Percentiles rank a stretch among this genome's conserved stretches.
Evolutionary conservation across 2,113 vertebrate genomes (phyloP).

Genomic region (Tauraco erythrolophus): DNA sequence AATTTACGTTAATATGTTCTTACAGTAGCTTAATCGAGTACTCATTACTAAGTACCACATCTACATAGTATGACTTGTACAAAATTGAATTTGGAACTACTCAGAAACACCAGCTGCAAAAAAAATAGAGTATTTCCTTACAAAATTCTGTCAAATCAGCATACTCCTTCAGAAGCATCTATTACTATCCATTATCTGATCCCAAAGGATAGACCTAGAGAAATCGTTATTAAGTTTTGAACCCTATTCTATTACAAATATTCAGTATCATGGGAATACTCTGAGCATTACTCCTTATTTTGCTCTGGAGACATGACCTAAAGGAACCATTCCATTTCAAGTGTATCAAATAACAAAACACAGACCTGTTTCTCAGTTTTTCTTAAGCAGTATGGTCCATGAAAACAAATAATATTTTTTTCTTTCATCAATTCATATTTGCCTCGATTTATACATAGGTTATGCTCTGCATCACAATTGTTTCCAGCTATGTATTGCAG

Average conservation of each 20-base stretch:
- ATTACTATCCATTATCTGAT: not conserved
- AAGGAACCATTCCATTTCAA: not conserved
- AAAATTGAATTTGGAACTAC: not conserved
- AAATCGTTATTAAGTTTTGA: not conserved
- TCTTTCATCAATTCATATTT: not conserved
- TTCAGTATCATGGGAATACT: not conserved
- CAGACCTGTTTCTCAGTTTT: not conserved
- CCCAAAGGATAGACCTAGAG: not conserved
- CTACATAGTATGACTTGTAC: not conserved
- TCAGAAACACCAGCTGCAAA: not conserved
- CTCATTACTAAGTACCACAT: not conserved
- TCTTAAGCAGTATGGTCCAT: not conserved
- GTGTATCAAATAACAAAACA: not conserved
- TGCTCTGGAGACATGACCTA: not conserved
- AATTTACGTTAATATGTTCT: not conserved
- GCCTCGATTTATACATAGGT: not conserved
- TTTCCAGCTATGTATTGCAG: not conserved
- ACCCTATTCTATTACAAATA: not conserved
- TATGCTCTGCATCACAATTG: not conserved
- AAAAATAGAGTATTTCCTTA: not conserved
- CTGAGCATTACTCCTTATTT: not conserved
- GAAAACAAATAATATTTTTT: not conserved
- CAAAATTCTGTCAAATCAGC: not conserved
- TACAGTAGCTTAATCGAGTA: slow-evolving; percentile 20
- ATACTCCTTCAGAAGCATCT: not conserved